Base-by-base conservation (phyloP, 2,888 invertebrate species). In the Parnassius orleans region DNA sequence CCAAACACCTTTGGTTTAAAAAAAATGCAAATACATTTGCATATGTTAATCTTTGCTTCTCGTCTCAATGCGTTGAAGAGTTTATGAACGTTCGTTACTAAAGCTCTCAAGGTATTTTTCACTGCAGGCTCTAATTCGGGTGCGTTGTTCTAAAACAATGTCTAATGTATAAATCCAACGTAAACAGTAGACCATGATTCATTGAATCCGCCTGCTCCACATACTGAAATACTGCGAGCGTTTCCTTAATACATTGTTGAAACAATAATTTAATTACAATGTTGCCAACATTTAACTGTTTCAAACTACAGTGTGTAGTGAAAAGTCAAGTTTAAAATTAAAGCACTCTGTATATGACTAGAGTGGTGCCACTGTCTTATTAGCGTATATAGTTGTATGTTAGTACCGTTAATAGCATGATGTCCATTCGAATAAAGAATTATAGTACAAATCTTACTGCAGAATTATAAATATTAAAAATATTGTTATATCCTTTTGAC, bases 181-280 rank as follows among this genome's bases (percentile, higher is more conserved):
- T 80, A 80, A 78, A 79, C 79, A 79, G 64, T 68, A 66, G 56
- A 57, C 65, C 66, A 79, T 85, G 83, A 85, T 83, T 84, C 85
- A 85, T 81, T 76, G 75, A 69, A 75, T 70, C 52, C 70, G 75
- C 74, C 66, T 77, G 83, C 71, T 75, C 83, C 68, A 83, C 77
- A 77, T 83, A 75, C 74, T 76, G 73, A 68, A 66, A 66, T 68
- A 68, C 55, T 68, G 67, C 67, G 12, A 54, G 52, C 54, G 64
- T 66, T 69, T 69, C 65, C 65, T 67, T 65, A 64, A 66, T 53
- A 65, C 61, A 59, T 57, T 60, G 52, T 66, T 52, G 50, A 54
- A 64, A 57, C 53, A 65, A 60, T 60, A 12, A 46, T 43, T 58
- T 54, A 53, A 59, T 58, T 59, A 52, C 63, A 53, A 19, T 59